Evolutionary conservation across 2,888 invertebrate species (phyloP), one percentile per base, ranked within the genome.

Genomic region (Malthinus flaveolus): DNA sequence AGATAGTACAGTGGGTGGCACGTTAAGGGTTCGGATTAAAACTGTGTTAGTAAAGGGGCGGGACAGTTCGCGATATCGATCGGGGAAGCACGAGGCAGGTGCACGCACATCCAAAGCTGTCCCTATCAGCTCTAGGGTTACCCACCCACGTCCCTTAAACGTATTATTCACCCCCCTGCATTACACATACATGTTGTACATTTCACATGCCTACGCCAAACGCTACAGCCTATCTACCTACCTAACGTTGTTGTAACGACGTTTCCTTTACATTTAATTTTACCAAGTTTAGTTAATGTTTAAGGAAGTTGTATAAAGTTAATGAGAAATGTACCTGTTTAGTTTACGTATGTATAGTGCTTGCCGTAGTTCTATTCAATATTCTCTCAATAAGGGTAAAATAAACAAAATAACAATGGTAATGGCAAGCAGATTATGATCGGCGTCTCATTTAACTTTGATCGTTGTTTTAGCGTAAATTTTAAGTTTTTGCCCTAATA

Each of bases 41-140:
- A 67, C 68, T 68, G 62, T 61, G 61, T 65, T 64, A 63, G 66
- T 61, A 65, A 64, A 62, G 62, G 64, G 68, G 62, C 65, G 68
- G 23, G 66, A 65, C 65, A 65, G 67, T 67, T 66, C 67, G 60
- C 60, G 65, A 62, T 72, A 71, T 70, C 68, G 72, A 72, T 71
- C 68, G 66, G 66, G 64, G 68, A 67, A 67, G 68, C 66, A 67
- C 68, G 67, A 68, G 69, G 69, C 71, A 72, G 71, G 72, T 71
- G 73, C 72, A 72, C 73, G 72, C 72, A 73, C 72, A 71, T 70
- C 67, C 70, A 67, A 67, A 66, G 62, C 62, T 64, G 67, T 63
- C 68, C 69, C 68, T 66, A 65, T 65, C 68, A 67, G 66, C 70
- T 70, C 67, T 62, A 61, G 65, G 68, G 72, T 68, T 66, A 63